These are phyloP conservation scores for Thyatira batis DNA, from an alignment of 2,888 invertebrate genomes.

Conservation along the genomic window DNA sequence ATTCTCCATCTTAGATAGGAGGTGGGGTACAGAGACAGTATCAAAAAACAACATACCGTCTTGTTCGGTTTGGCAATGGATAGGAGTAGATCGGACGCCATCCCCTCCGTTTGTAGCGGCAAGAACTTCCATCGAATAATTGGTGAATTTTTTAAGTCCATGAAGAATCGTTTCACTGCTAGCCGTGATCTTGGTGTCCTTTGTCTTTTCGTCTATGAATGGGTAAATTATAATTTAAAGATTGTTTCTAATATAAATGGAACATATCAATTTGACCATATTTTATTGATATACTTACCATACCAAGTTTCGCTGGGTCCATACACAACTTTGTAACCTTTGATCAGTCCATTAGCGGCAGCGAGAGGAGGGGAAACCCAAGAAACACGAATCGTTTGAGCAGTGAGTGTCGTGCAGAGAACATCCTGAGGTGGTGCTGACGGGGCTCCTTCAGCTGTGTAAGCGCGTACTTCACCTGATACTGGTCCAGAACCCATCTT, in stretches of 20 bases:
- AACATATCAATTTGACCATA: neutral
- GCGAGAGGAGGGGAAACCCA: slow-evolving; percentile 97
- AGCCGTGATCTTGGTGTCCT: slow-evolving; percentile 95
- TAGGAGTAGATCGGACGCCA: slow-evolving; percentile 92
- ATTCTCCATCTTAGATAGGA: too few relatives aligned
- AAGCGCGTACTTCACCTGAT: slow-evolving; percentile 93
- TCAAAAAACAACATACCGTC: slow-evolving; percentile 88
- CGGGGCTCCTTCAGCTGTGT: slow-evolving; percentile 96
- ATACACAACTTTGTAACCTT: slow-evolving; percentile 97
- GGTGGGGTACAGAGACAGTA: too few relatives aligned
- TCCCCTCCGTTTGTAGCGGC: slow-evolving; percentile 98
- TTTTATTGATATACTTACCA: slow-evolving; percentile 83
- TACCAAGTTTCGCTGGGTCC: slow-evolving; percentile 96
- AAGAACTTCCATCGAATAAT: slow-evolving; percentile 98
- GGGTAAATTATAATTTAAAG: neutral
- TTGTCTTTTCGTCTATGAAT: slow-evolving; percentile 90
- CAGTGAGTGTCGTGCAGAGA: slow-evolving; percentile 95
- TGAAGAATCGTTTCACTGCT: slow-evolving; percentile 96
- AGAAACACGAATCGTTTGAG: slow-evolving; percentile 95
- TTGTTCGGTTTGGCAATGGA: slow-evolving; percentile 97
- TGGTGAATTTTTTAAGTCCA: slow-evolving; percentile 96
- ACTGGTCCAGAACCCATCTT: slow-evolving; percentile 96
- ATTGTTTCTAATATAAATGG: neutral
- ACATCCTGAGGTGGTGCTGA: slow-evolving; percentile 96
- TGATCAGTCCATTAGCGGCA: slow-evolving; percentile 96